Percentiles rank a stretch among this genome's conserved stretches.
Evolutionary conservation across 2,888 invertebrate genomes (phyloP).

Genomic region (Plagiodera versicolora): DNA sequence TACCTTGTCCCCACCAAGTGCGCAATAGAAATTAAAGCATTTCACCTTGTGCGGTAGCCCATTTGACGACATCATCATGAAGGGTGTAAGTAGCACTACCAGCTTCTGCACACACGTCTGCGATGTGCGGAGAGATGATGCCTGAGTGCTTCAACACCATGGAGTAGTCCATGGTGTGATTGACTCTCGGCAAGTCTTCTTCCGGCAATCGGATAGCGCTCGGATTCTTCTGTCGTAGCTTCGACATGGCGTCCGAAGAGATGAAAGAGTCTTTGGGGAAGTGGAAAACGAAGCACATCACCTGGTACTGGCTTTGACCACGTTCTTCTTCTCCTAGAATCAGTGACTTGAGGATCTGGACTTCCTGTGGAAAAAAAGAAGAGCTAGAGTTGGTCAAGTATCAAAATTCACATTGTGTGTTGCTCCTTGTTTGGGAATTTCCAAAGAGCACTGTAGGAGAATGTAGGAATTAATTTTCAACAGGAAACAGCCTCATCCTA

Average conservation of each 20-base stretch:
- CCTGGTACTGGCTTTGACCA: constrained; percentile 85
- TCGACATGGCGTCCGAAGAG: constrained; percentile 95
- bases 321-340: constrained; percentile 92
- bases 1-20: too few relatives aligned
- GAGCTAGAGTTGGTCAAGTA: too few relatives aligned
- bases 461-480: too few relatives aligned
- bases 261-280: constrained; percentile 92
- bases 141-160: constrained; percentile 69
- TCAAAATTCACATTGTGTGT: too few relatives aligned
- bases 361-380: constrained; percentile 65
- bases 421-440: too few relatives aligned
- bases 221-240: constrained; percentile 76
- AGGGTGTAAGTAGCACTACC: constrained; percentile 75
- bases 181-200: constrained; percentile 83
- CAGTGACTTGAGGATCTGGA: constrained; percentile 86
- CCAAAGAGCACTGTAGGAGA: too few relatives aligned
- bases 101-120: constrained; percentile 77
- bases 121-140: constrained; percentile 74
- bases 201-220: constrained; percentile 73
- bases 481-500: too few relatives aligned
- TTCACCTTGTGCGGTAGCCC: constrained; percentile 76
- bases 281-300: constrained; percentile 88
- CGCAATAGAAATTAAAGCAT: neutral
- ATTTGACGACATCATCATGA: constrained; percentile 75
- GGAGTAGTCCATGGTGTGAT: constrained; percentile 81